Base-by-base conservation (phyloP, 2,888 invertebrate genomes). In the Microchrysa polita region DNA sequence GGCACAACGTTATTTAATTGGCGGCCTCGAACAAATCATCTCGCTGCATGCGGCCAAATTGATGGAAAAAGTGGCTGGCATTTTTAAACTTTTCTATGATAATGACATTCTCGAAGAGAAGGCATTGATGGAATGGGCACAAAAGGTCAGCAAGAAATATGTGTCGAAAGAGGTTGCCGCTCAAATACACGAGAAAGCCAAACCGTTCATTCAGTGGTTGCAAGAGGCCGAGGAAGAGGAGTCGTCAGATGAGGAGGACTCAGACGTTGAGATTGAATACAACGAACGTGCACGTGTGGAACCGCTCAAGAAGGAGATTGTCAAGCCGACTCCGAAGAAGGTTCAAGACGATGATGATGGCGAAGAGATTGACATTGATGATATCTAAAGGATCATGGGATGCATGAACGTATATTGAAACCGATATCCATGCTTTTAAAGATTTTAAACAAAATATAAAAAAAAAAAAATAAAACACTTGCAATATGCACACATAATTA, bases 171-270 rank as follows among this genome's bases (percentile, higher is more conserved):
- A 98, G 84, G 86, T 97, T 75, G 92, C 93, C 75, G 92, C 93
- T 76, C 96, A 98, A 83, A 96, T 99, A 82, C 93, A 96, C 79
- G 91, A 92, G 77, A 93, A 94, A 82, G 97, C 97, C 71, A 91
- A 92, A 81, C 96, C 96, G 74, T 97, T 99, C 86, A 90, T 99
- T 76, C 95, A 93, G 81, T 99, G 99, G 99, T 89, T 99, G 79
- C 91, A 94, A 84, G 97, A 98, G 83, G 98, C 98, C 75, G 97
- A 97, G 82, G 97, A 97, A 84, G 96, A 96, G 82, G 93, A 93
- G 77, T 92, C 92, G 23, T 92, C 91, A n/a, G 91, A 90, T 27
- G 90, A 91, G 73, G 91, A 91, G 74, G 93, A 77, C n/a, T 91
- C 91, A 60, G 88, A 88, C 79, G 88, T 89, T 74, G 87, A 87